Evolutionary conservation across 2,888 invertebrate genomes (phyloP).

Genomic region (Dicranocentrus wangi): DNA sequence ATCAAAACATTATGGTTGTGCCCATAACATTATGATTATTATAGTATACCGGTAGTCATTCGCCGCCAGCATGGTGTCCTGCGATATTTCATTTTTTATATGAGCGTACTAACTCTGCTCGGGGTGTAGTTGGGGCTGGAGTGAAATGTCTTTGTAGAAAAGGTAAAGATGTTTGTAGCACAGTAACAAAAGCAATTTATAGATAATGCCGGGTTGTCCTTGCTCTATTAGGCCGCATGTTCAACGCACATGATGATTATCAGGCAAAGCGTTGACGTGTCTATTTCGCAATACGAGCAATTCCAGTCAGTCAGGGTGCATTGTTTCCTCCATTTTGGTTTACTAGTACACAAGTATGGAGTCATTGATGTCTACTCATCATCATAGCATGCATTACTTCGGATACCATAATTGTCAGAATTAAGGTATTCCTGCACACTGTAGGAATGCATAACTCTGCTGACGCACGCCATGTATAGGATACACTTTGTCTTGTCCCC

Average conservation of each 20-base stretch:
- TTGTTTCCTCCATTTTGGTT: constrained; percentile 5
- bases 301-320: not conserved
- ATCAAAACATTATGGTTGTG: constrained; percentile 26
- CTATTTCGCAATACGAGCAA: constrained; percentile 17
- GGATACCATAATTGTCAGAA: not conserved
- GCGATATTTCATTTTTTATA: constrained; percentile 35
- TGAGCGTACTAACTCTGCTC: not conserved
- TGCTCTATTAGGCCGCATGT: constrained; percentile 2
- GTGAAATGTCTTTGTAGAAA: constrained; percentile 27
- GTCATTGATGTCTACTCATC: constrained; percentile 14
- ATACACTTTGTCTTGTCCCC: not conserved
- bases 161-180: not conserved
- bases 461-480: too few relatives aligned
- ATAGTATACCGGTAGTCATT: constrained; percentile 24
- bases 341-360: constrained; percentile 34
- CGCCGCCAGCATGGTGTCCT: constrained; percentile 18
- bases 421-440: too few relatives aligned
- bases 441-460: too few relatives aligned
- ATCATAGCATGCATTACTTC: not conserved
- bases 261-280: constrained; percentile 27
- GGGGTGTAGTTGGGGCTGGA: not conserved
- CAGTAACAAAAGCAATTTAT: constrained; percentile 11
- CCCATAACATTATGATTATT: constrained; percentile 23
- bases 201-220: constrained; percentile 8
- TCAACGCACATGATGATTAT: not conserved